Percentiles rank a stretch among this genome's conserved stretches.
Evolutionary conservation across 92 coral and sea anemone genomes (phyloP).

Genomic region (Nematostella vectensis): DNA sequence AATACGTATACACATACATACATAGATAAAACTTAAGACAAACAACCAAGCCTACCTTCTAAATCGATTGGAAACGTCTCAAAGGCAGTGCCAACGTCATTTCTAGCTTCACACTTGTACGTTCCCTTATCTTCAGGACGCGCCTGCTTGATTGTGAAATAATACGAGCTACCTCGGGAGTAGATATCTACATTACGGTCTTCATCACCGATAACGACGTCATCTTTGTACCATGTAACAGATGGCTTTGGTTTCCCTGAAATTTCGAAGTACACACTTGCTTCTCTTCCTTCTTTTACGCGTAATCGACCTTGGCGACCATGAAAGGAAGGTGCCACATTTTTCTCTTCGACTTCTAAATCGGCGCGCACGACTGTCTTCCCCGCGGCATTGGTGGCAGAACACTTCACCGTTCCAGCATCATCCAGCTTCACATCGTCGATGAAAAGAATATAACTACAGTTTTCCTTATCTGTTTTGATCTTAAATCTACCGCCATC

Average conservation of each 20-base stretch:
- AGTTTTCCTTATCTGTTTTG: constrained; percentile 46
- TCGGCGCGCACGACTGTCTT: constrained; percentile 45
- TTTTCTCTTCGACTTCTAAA: constrained; percentile 35
- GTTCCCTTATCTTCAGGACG: constrained; percentile 65
- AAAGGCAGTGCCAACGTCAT: constrained; percentile 64
- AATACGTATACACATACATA: too few relatives aligned
- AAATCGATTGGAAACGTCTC: constrained; percentile 74
- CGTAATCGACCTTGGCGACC: constrained; percentile 23
- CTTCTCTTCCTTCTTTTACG: constrained; percentile 64
- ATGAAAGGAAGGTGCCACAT: constrained; percentile 37
- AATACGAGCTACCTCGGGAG: constrained; percentile 48
- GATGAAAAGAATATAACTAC: constrained; percentile 43
- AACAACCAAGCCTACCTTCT: too few relatives aligned
- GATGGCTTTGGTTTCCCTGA: constrained; percentile 74
- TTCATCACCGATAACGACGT: constrained; percentile 30
- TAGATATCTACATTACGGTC: constrained; percentile 43
- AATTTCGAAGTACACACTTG: constrained; percentile 32
- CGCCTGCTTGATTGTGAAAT: constrained; percentile 42
- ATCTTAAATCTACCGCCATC: constrained; percentile 55
- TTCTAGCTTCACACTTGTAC: constrained; percentile 87
- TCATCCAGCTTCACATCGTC: constrained; percentile 58
- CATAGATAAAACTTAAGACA: too few relatives aligned
- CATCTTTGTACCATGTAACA: constrained; percentile 69
- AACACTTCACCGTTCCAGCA: constrained; percentile 65
- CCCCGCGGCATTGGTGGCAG: constrained; percentile 64